Conservation (phyloP, 92 coral and sea anemone genomes). For the Meandrina meandrites region DNA sequence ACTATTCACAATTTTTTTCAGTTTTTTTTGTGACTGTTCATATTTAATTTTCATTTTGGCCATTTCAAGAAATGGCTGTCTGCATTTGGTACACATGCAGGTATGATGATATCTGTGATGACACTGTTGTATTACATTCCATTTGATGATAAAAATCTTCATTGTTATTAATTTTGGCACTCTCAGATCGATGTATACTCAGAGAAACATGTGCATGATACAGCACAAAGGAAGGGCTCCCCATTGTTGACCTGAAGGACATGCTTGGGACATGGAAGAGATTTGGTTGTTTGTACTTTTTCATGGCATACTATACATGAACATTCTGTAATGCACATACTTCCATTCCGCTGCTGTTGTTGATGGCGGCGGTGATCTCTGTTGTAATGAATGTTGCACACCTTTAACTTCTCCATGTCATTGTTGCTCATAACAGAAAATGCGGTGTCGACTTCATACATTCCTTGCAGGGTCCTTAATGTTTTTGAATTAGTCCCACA, state of each 20-base stretch:
- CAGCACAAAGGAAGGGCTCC: neutral
- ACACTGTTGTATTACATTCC: neutral
- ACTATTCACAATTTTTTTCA: neutral
- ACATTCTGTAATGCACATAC: neutral
- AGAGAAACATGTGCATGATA: neutral
- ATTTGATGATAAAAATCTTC: no score
- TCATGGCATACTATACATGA: no score
- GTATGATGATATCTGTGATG: neutral
- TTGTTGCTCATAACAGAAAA: neutral
- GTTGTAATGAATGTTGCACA: neutral
- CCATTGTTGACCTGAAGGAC: neutral
- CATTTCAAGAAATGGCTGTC: neutral
- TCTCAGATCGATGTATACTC: neutral
- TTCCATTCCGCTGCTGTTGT: neutral
- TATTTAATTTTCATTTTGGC: no score
- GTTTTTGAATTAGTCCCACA: no score
- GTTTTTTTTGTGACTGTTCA: no score
- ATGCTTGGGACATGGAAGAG: neutral
- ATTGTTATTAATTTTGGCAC: no score
- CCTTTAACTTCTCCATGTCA: neutral
- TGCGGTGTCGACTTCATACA: neutral
- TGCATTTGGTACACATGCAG: neutral
- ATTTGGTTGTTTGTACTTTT: no score
- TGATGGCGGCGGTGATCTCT: conserved; percentile 7
- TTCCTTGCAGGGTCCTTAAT: neutral